phyloP scores from a whole-genome alignment of 2,888 invertebrate genomes.

The Cantharis rufa region DNA sequence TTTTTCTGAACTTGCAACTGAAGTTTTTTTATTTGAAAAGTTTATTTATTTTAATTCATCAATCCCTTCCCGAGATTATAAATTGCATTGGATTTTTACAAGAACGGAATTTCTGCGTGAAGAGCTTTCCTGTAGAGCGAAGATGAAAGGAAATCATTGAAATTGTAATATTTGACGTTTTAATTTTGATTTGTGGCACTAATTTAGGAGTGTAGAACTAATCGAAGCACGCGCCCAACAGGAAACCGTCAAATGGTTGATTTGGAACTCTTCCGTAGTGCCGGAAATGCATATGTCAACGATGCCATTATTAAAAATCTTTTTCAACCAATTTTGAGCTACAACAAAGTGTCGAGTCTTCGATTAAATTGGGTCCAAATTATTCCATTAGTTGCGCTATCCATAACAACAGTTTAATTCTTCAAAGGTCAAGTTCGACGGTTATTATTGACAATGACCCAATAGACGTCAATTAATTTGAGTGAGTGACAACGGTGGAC shows the following conservation, averaged over 20 bases:
- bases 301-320: constrained; percentile 23
- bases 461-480: neutral
- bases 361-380: neutral
- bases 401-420: neutral
- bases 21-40: no score
- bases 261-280: constrained; percentile 43
- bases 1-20: no score
- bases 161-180: constrained; percentile 3
- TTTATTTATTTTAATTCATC: no score
- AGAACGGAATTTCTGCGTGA: neutral
- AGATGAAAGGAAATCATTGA: neutral
- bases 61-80: no score
- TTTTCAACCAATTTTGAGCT: neutral
- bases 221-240: constrained; percentile 47
- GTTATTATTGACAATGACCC: constrained; percentile 9
- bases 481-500: neutral
- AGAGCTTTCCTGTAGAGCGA: neutral
- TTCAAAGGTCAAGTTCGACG: constrained; percentile 8
- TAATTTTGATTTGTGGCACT: constrained; percentile 19
- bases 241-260: constrained; percentile 45
- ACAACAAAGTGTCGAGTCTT: neutral
- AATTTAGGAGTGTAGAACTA: constrained; percentile 36
- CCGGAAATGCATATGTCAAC: constrained; percentile 27
- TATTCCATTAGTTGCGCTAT: constrained; percentile 1
- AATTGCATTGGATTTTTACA: neutral